phyloP scores from a whole-genome alignment of 2,797 vertebrate species.

The Acrocephalus scirpaceus region DNA sequence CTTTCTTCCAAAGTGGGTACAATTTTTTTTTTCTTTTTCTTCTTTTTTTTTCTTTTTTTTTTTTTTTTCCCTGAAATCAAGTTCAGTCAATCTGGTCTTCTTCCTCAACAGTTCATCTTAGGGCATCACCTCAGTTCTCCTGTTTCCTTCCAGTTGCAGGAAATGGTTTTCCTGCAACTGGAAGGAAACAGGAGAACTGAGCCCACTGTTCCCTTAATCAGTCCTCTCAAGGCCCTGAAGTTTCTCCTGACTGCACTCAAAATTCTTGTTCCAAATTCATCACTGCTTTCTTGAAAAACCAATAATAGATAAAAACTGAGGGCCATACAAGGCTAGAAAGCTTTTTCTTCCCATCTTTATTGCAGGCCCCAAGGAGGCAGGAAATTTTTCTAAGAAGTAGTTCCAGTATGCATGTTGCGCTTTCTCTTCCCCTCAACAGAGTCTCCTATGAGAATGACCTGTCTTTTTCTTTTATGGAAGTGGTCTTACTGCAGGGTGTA shows the following conservation, averaged over 20 bases:
- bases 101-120: not conserved
- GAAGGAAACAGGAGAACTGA: not conserved
- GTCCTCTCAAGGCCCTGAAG: not conserved
- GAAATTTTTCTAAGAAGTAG: not conserved
- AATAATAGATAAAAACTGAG: not conserved
- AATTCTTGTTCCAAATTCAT: not conserved
- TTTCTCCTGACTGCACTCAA: not conserved
- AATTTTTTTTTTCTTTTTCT: too few species aligned
- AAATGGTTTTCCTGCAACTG: not conserved
- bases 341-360: not conserved
- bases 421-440: not conserved
- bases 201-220: not conserved
- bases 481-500: not conserved
- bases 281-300: not conserved
- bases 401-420: not conserved
- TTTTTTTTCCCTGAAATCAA: not conserved
- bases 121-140: too few species aligned
- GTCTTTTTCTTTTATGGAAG: not conserved
- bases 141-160: too few species aligned
- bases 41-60: too few species aligned
- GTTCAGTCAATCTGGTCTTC: not conserved
- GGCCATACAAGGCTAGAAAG: not conserved
- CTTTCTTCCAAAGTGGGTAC: not conserved
- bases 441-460: not conserved
- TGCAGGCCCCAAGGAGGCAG: not conserved